Evolutionary conservation across 1,140 invertebrate genomes (phyloP).

Genomic region (Ctenoplectra terminalis): DNA sequence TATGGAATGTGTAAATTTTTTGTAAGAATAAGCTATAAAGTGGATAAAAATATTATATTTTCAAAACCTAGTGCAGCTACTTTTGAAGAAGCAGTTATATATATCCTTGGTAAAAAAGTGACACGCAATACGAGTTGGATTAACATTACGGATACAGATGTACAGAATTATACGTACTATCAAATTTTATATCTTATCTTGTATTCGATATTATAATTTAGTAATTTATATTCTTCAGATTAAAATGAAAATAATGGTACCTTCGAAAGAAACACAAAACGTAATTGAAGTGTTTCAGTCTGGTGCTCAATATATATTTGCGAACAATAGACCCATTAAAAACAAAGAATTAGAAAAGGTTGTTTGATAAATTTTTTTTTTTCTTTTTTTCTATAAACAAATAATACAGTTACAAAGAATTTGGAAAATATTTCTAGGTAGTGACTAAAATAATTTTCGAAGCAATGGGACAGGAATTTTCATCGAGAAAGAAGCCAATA

Average conservation of each 20-base stretch:
- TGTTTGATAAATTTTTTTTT: not conserved
- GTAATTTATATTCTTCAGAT: slow-evolving; percentile 67
- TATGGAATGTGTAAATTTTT: slow-evolving; percentile 84
- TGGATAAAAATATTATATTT: slow-evolving; percentile 84
- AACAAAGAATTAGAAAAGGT: slow-evolving; percentile 85
- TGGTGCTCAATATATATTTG: slow-evolving; percentile 78
- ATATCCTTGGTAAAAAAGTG: slow-evolving; percentile 81
- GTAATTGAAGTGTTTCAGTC: slow-evolving; percentile 72
- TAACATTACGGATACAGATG: slow-evolving; percentile 64
- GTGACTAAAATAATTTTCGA: slow-evolving; percentile 75
- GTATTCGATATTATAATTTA: slow-evolving; percentile 16
- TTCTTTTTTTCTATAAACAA: slow-evolving; percentile 2
- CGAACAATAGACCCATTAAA: slow-evolving; percentile 85
- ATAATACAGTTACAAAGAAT: not conserved
- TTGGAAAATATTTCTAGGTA: slow-evolving; percentile 70
- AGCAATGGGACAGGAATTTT: slow-evolving; percentile 68
- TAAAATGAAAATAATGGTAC: slow-evolving; percentile 81
- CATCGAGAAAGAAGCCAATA: slow-evolving; percentile 77
- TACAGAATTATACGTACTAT: slow-evolving; percentile 37
- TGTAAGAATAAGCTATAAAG: slow-evolving; percentile 82
- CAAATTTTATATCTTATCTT: slow-evolving; percentile 42
- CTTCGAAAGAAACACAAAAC: slow-evolving; percentile 79
- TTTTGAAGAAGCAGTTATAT: slow-evolving; percentile 79
- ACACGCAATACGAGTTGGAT: slow-evolving; percentile 79
- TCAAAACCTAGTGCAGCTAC: slow-evolving; percentile 82